Percentiles rank a stretch among this genome's conserved stretches.
Evolutionary conservation across 2,113 vertebrate species (phyloP).

Genomic region (Onychorhynchus coronatus): DNA sequence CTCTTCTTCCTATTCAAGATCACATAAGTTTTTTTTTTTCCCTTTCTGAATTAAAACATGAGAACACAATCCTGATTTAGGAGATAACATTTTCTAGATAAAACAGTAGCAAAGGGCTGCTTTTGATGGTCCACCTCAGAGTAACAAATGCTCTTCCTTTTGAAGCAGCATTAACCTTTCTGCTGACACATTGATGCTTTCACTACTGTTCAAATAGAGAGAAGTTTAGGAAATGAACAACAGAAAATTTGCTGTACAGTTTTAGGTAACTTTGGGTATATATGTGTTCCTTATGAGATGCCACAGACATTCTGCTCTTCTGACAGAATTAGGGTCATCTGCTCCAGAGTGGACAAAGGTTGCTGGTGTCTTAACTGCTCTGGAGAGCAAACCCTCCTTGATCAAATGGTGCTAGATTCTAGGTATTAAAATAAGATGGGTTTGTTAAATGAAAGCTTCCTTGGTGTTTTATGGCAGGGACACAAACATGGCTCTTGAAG

Average conservation of each 20-base stretch:
- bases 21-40: neutral
- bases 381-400: neutral
- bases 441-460: conserved; percentile 19
- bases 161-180: neutral
- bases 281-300: neutral
- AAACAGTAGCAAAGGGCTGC: neutral
- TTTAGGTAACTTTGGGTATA: neutral
- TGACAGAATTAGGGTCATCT: neutral
- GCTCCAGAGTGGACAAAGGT: neutral
- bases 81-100: neutral
- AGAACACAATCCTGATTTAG: neutral
- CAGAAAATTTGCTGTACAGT: neutral
- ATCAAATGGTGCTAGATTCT: neutral
- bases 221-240: neutral
- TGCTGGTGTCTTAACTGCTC: neutral
- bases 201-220: neutral
- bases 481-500: neutral
- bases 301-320: neutral
- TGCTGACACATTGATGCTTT: neutral
- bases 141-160: neutral
- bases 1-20: neutral
- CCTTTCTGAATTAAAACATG: neutral
- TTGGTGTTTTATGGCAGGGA: neutral
- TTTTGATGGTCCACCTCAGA: neutral
- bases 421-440: neutral